phyloP scores from a whole-genome alignment of 1,140 invertebrate genomes.

The Micrasema minimum region DNA sequence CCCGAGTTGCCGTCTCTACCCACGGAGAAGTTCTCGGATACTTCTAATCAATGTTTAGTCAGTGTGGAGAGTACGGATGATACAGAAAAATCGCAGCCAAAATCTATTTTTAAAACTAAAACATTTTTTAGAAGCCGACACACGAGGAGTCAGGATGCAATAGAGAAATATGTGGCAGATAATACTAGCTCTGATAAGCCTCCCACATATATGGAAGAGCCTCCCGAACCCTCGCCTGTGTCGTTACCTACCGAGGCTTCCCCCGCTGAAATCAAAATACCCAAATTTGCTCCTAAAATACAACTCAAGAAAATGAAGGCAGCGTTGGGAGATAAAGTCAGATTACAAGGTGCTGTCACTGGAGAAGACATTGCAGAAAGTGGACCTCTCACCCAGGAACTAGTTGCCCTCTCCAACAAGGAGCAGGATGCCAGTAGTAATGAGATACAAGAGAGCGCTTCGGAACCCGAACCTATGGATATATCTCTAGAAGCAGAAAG shows the following conservation, averaged over 20 bases:
- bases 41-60: constrained; percentile 62
- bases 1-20: constrained; percentile 65
- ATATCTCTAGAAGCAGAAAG: too few relatives aligned
- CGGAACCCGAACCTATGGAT: too few relatives aligned
- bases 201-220: constrained; percentile 47
- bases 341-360: too few relatives aligned
- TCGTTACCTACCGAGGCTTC: neutral
- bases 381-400: too few relatives aligned
- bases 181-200: constrained; percentile 47
- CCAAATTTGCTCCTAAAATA: constrained; percentile 64
- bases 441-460: neutral
- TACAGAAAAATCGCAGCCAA: constrained; percentile 57
- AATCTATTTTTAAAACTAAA: constrained; percentile 66
- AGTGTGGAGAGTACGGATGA: constrained; percentile 60
- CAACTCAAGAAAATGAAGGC: constrained; percentile 60
- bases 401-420: too few relatives aligned
- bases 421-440: too few relatives aligned
- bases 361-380: too few relatives aligned
- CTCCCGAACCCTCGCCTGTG: neutral
- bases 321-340: neutral
- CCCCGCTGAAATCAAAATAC: constrained; percentile 57
- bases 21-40: constrained; percentile 61
- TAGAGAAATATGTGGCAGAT: constrained; percentile 65
- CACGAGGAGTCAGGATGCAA: constrained; percentile 67
- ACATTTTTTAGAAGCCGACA: constrained; percentile 68